Conservation (phyloP, 2,113 vertebrate species). For the Sigmodon hispidus region DNA sequence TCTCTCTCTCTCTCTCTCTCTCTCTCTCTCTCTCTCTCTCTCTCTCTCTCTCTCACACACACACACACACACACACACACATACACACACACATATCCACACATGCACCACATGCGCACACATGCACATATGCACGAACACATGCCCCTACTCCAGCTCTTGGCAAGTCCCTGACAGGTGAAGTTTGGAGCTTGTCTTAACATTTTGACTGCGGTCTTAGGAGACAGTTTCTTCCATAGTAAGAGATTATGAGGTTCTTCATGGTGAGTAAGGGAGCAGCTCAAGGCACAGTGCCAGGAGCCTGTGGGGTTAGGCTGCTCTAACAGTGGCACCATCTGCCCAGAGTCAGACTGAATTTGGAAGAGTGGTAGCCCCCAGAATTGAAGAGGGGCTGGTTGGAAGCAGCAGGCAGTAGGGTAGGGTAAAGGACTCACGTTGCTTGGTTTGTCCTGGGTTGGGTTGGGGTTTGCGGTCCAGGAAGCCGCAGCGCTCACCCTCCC, state of each 20-base stretch:
- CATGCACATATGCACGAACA: too few relatives aligned
- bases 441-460: background rate
- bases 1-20: too few relatives aligned
- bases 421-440: constrained; percentile 54
- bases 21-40: too few relatives aligned
- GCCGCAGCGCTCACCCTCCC: constrained; percentile 37
- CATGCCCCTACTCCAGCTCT: background rate
- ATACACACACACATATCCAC: background rate
- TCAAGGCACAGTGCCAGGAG: background rate
- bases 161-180: background rate
- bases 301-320: background rate
- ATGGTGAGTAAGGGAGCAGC: background rate
- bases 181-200: background rate
- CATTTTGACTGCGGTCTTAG: constrained; percentile 2
- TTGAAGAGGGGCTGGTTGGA: background rate
- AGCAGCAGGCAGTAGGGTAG: background rate
- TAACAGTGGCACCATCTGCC: constrained; percentile 21
- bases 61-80: background rate
- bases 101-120: background rate
- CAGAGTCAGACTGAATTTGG: background rate
- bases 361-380: background rate
- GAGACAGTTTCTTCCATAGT: background rate
- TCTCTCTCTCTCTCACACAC: too few relatives aligned
- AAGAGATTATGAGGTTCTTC: background rate
- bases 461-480: constrained; percentile 54